Percentiles rank a stretch among this genome's conserved stretches.
Conservation (phyloP, 2,113 vertebrate species). For the Glaucomys volans region DNA sequence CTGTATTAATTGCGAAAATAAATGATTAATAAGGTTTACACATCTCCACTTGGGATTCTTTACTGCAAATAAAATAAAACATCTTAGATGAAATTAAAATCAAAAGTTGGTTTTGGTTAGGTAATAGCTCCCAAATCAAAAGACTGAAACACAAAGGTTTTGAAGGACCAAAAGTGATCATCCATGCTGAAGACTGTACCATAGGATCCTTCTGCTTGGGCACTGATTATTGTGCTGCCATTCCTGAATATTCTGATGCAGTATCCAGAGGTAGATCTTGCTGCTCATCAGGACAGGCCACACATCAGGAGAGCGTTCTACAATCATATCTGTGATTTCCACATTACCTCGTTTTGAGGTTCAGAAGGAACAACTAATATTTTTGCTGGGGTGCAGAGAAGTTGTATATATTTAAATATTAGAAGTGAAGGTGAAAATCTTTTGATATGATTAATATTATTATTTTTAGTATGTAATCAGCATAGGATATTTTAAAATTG, state of each 20-base stretch:
- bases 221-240: accelerated
- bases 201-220: no score
- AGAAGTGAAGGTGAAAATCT: not conserved
- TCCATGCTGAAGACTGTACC: accelerated
- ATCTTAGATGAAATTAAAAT: not conserved
- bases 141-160: not conserved
- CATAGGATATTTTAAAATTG: not conserved
- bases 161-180: accelerated
- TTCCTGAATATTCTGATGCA: not conserved
- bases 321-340: not conserved
- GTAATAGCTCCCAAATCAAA: not conserved
- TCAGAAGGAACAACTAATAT: no score
- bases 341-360: not conserved
- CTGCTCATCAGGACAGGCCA: not conserved
- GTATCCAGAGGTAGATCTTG: accelerated
- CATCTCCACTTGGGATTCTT: not conserved
- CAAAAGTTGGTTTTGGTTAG: not conserved
- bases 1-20: not conserved
- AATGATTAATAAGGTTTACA: not conserved
- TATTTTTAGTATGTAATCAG: not conserved
- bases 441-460: not conserved
- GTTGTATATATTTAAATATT: no score
- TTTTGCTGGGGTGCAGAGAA: not conserved
- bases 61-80: not conserved
- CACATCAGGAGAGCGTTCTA: not conserved